These are phyloP conservation scores for Urocynchramus pylzowi DNA, from an alignment of 2,113 vertebrate genomes.

Conservation along the genomic window DNA sequence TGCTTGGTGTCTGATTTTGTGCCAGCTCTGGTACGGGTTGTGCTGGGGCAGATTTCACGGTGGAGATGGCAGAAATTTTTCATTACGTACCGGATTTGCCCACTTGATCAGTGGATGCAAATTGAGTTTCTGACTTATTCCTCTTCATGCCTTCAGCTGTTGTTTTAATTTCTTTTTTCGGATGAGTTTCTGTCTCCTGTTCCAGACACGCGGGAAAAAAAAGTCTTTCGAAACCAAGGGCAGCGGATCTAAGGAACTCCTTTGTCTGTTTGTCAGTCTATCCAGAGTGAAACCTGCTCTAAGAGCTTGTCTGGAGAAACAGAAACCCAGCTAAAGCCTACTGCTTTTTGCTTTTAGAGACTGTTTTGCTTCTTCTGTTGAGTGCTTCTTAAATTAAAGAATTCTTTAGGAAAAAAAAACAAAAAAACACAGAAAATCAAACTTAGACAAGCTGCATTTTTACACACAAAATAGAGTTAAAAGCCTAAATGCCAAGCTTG, in stretches of 20 bases:
- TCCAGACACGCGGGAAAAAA: not conserved
- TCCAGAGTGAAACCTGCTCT: not conserved
- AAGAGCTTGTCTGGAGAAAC: not conserved
- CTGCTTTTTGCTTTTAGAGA: not conserved
- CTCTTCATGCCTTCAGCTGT: not conserved
- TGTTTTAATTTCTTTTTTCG: not conserved
- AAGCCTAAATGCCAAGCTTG: not conserved
- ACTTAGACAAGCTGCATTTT: not conserved
- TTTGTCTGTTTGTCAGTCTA: not conserved
- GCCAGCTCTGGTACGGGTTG: not conserved
- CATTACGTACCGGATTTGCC: not conserved
- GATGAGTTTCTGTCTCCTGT: not conserved
- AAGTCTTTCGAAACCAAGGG: not conserved
- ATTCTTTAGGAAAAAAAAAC: not conserved
- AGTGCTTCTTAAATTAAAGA: not conserved
- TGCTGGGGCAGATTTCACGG: not conserved
- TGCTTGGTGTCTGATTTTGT: accelerated
- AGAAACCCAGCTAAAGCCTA: not conserved
- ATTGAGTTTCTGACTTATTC: slow-evolving; percentile 27
- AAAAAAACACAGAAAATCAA: not conserved
- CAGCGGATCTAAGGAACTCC: not conserved
- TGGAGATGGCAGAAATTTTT: not conserved
- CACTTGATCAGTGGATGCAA: not conserved
- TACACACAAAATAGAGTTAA: not conserved
- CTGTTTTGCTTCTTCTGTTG: not conserved